Evolutionary conservation across 2,113 vertebrate species (phyloP).

Genomic region (Apus apus): DNA sequence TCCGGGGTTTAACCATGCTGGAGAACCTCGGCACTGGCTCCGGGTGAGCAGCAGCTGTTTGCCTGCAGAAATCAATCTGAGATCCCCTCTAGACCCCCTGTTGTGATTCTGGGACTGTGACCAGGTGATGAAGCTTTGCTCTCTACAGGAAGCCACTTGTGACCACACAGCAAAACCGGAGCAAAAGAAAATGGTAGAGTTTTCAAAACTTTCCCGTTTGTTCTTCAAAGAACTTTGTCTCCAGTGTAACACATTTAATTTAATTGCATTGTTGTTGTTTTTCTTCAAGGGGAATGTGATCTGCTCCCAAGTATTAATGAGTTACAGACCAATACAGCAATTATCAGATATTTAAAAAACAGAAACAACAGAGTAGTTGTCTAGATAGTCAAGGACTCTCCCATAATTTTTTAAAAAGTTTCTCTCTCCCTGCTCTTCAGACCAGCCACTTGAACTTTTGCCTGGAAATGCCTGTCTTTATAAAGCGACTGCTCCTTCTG

Average conservation of each 20-base stretch:
- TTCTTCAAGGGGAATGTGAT: background rate
- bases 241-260: background rate
- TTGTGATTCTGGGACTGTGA: background rate
- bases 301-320: background rate
- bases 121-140: background rate
- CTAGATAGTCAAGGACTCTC: background rate
- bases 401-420: background rate
- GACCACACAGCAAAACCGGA: background rate
- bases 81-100: background rate
- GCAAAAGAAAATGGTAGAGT: background rate
- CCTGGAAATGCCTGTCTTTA: too few species aligned
- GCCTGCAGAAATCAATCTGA: background rate
- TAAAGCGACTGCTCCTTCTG: background rate
- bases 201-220: background rate
- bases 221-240: background rate
- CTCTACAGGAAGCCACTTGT: rapidly evolving
- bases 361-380: background rate
- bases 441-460: background rate
- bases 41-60: background rate
- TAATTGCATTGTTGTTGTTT: background rate
- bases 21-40: background rate
- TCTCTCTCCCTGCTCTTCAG: background rate
- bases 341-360: background rate
- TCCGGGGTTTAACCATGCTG: background rate
- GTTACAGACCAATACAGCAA: background rate